Percentiles rank a stretch among this genome's conserved stretches.
phyloP scores from a whole-genome alignment of 2,113 vertebrate genomes.

The Puffinus mauretanicus region DNA sequence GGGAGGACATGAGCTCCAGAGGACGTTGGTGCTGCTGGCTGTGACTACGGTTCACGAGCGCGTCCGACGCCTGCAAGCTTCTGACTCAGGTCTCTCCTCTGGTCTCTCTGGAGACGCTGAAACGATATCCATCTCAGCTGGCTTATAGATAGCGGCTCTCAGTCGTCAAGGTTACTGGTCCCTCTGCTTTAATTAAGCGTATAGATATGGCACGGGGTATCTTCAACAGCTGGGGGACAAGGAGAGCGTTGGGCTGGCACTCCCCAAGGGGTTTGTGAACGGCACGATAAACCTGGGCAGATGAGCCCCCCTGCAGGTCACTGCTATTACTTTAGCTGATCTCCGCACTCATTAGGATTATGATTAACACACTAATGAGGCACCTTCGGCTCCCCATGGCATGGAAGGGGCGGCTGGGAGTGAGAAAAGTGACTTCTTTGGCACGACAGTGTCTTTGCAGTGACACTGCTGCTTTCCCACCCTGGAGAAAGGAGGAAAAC shows the following conservation, averaged over 20 bases:
- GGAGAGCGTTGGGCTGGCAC: background rate
- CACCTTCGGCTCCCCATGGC: background rate
- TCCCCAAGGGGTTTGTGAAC: background rate
- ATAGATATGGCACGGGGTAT: background rate
- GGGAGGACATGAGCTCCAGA: background rate
- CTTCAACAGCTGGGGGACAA: background rate
- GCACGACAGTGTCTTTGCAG: rapidly evolving
- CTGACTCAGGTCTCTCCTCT: background rate
- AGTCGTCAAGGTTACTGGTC: conserved; percentile 35
- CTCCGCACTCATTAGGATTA: background rate
- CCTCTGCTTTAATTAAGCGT: conserved; percentile 36
- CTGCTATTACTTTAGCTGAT: conserved; percentile 17
- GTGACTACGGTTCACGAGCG: rapidly evolving
- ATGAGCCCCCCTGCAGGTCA: conserved; percentile 38
- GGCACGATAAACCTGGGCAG: background rate
- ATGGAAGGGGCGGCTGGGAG: background rate
- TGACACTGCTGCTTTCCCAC: background rate
- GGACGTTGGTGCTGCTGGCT: background rate
- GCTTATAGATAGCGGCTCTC: background rate
- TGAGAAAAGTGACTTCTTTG: rapidly evolving
- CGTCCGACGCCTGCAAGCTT: background rate
- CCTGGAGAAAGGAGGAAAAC: background rate
- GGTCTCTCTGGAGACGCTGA: background rate
- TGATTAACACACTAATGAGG: background rate
- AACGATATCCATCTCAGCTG: background rate